These are phyloP conservation scores for Falcaria lacertinaria DNA, from an alignment of 2,888 invertebrate species.

Conservation along the genomic window DNA sequence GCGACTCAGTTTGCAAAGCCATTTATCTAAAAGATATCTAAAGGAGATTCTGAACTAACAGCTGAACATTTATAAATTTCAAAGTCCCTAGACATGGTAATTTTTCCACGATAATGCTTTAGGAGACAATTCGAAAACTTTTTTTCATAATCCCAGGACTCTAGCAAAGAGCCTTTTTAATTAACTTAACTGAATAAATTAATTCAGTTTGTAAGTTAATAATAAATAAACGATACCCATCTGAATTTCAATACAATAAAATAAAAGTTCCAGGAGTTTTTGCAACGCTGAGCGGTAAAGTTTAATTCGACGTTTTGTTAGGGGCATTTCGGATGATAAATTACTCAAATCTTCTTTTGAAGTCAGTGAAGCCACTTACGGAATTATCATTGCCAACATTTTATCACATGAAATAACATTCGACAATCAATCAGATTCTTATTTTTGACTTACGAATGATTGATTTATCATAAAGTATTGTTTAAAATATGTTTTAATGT, in stretches of 20 bases:
- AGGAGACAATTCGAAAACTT: background rate
- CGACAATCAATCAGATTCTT: too few relatives aligned
- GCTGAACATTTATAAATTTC: background rate
- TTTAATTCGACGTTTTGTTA: conserved; percentile 27
- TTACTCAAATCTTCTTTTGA: conserved; percentile 22
- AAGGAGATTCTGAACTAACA: background rate
- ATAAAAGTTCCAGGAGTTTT: conserved; percentile 12
- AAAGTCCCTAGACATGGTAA: too few relatives aligned
- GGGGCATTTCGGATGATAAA: conserved; percentile 27
- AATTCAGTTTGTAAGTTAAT: background rate
- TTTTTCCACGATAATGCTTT: too few relatives aligned
- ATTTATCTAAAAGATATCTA: background rate
- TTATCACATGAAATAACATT: background rate
- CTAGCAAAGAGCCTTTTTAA: background rate
- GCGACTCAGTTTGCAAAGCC: background rate
- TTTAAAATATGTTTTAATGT: too few relatives aligned
- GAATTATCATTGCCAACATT: background rate
- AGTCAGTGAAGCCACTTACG: conserved; percentile 17
- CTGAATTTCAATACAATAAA: conserved; percentile 15
- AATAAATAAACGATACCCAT: conserved; percentile 7
- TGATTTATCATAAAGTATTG: too few relatives aligned
- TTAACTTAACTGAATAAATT: background rate
- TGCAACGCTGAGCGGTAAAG: conserved; percentile 22
- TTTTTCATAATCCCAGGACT: background rate
- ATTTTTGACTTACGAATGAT: too few relatives aligned